These are phyloP conservation scores for Cricetomys ansorgei DNA, from an alignment of 2,113 vertebrate species.

Conservation along the genomic window DNA sequence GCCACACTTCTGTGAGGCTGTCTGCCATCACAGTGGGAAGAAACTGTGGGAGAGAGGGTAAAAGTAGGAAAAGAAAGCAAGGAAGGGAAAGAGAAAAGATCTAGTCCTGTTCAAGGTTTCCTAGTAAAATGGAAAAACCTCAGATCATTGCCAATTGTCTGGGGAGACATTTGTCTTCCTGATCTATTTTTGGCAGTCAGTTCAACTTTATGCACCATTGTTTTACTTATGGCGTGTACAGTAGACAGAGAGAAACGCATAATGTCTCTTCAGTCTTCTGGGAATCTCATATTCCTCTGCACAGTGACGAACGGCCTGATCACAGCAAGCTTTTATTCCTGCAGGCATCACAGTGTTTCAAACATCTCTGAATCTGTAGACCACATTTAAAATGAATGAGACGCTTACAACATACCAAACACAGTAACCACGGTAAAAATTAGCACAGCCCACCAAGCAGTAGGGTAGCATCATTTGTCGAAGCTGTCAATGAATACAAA, in stretches of 20 bases:
- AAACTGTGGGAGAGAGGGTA: fast-evolving
- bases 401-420: conserved; percentile 32
- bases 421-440: neutral
- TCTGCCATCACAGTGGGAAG: neutral
- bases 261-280: conserved; percentile 73
- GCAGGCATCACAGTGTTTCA: conserved; percentile 57
- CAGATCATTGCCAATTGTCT: conserved; percentile 69
- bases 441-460: neutral
- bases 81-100: neutral
- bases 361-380: conserved; percentile 59
- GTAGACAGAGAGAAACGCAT: conserved; percentile 72
- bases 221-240: conserved; percentile 77
- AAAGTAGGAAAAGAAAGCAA: fast-evolving
- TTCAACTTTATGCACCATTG: conserved; percentile 77
- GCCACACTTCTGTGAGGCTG: neutral
- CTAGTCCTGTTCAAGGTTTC: conserved; percentile 34
- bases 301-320: conserved; percentile 68
- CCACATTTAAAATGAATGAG: conserved; percentile 38
- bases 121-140: conserved; percentile 66
- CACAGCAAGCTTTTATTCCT: conserved; percentile 37
- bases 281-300: conserved; percentile 66
- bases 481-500: neutral
- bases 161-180: conserved; percentile 75
- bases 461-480: neutral
- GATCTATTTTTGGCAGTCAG: conserved; percentile 81